phyloP scores from a whole-genome alignment of 1,140 invertebrate genomes.

The Penaeus indicus region DNA sequence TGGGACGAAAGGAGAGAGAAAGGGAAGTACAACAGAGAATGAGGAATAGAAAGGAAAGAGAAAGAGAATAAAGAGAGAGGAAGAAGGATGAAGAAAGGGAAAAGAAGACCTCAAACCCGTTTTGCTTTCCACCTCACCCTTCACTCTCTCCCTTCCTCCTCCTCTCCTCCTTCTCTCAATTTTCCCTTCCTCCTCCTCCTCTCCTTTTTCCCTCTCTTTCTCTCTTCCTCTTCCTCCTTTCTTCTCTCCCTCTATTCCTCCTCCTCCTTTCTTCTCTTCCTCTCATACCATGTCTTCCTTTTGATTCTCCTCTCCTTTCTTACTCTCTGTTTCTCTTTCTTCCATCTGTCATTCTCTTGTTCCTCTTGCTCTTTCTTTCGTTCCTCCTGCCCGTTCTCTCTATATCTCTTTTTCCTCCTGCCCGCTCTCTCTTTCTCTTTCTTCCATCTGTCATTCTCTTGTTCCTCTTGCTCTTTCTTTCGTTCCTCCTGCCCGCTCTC shows the following conservation, averaged over 20 bases:
- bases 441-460: no score
- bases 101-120: neutral
- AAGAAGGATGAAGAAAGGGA: constrained; percentile 6
- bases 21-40: neutral
- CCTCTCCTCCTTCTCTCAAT: neutral
- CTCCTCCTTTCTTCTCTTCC: constrained; percentile 10
- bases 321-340: no score
- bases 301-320: constrained; percentile 2
- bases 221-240: constrained; percentile 10
- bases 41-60: neutral
- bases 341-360: no score
- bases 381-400: no score
- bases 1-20: neutral
- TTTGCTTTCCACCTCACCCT: neutral
- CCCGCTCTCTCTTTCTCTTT: no score
- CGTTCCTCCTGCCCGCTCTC: no score
- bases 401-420: no score
- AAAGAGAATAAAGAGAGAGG: neutral
- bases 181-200: no score
- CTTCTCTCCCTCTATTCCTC: no score
- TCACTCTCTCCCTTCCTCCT: constrained; percentile 4
- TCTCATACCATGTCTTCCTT: neutral
- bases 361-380: no score
- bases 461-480: no score
- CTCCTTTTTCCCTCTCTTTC: constrained; percentile 10